A percentile compares a stretch with the other conserved stretches of the same genome.
These are phyloP conservation scores for Mormyrops boulengeri DNA, from an alignment of 2,797 vertebrate species.

Conservation along the genomic window DNA sequence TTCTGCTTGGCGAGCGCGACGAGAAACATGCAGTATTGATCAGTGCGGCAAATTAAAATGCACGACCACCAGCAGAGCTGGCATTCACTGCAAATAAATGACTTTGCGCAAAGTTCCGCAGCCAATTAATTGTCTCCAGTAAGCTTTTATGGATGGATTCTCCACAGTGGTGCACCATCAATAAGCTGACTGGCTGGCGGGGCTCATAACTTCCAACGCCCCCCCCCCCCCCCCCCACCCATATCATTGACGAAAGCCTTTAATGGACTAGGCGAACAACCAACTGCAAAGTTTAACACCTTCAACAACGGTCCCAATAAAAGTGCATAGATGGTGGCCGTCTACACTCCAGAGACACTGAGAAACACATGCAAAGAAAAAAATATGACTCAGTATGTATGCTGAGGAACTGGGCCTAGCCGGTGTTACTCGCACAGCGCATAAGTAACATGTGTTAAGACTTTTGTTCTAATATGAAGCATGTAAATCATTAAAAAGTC, in stretches of 20 bases:
- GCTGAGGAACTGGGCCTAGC: not conserved
- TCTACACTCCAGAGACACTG: not conserved
- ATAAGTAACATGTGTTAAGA: not conserved
- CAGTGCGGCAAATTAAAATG: constrained; percentile 16
- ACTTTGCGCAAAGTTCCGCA: constrained; percentile 14
- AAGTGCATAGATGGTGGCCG: not conserved
- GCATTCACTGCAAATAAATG: not conserved
- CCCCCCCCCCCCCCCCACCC: not conserved
- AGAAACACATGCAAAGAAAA: not conserved
- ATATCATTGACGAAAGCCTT: not conserved
- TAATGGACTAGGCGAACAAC: not conserved
- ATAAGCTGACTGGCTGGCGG: constrained; percentile 18
- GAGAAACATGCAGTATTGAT: not conserved
- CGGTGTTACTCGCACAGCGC: not conserved
- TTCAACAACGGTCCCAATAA: not conserved
- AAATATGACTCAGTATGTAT: not conserved
- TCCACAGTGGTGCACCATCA: constrained; percentile 13
- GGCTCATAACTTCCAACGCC: not conserved
- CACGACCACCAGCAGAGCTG: not conserved
- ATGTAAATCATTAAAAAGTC: not conserved
- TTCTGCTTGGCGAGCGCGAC: constrained; percentile 1
- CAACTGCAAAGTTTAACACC: not conserved
- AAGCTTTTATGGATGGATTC: constrained; percentile 20
- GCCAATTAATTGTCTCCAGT: constrained; percentile 26
- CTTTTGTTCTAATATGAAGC: not conserved